These are phyloP conservation scores for Oreamnos americanus DNA, from an alignment of 2,113 vertebrate species.

Conservation along the genomic window DNA sequence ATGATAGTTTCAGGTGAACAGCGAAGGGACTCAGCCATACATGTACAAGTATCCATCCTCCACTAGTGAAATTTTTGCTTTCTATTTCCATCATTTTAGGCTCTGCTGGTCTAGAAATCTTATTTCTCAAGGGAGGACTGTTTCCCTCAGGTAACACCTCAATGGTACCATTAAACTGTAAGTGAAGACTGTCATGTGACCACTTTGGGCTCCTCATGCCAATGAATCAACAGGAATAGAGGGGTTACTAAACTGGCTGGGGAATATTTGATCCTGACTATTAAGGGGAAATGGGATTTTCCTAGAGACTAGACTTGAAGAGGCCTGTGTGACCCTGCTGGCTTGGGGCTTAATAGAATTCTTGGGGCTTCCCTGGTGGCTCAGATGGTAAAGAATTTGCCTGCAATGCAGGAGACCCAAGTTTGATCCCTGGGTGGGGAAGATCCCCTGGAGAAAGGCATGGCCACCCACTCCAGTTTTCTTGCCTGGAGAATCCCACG, in stretches of 20 bases:
- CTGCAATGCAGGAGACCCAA: neutral
- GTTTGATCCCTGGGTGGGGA: neutral
- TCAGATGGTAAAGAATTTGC: neutral
- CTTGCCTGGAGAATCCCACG: neutral
- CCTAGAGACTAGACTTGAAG: neutral
- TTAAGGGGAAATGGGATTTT: neutral
- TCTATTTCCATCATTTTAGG: neutral
- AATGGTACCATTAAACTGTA: neutral
- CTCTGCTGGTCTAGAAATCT: slow-evolving; percentile 12
- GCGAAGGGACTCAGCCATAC: neutral
- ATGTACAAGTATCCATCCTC: neutral
- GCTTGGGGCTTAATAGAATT: neutral
- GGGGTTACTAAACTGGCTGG: neutral
- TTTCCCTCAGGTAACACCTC: neutral
- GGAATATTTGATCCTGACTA: neutral
- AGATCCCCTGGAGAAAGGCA: neutral
- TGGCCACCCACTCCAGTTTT: neutral
- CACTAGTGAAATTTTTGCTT: neutral
- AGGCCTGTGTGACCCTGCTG: neutral
- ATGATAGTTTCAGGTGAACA: neutral
- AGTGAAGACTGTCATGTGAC: neutral
- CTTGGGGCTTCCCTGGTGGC: neutral
- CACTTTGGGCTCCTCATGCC: neutral
- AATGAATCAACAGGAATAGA: neutral
- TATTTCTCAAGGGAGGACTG: neutral